Evolutionary conservation across 2,888 invertebrate genomes (phyloP), one percentile per base, ranked within the genome.

Genomic region (Pandemis corylana): DNA sequence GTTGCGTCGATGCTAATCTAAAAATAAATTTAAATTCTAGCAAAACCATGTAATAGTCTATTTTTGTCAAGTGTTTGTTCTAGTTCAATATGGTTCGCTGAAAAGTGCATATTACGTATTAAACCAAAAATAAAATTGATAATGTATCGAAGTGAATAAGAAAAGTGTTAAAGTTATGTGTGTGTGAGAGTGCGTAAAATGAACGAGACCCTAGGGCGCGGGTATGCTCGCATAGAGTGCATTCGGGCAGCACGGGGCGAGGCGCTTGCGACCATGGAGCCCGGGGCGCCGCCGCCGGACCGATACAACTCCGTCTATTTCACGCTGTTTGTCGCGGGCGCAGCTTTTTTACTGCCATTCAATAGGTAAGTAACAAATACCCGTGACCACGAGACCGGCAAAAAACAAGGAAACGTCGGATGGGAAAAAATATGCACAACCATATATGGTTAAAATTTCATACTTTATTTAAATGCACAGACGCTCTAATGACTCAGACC

Each of bases 321-420:
- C 77, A 96, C 97, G 0, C 95, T 98, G 77, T 95, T 98, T 71
- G 94, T 98, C 73, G 98, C 98, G 44, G 98, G 98, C 15, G 96
- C 97, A 79, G 98, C 98, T 62, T 98, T 98, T 87, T 95, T 98
- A 68, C 95, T 98, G 77, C 98, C 98, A 10, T 98, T 98, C 91
- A 98, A 98, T 95, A 98, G 98, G 98, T 98, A 84, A 80, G 65
- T 67, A 41, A 53, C 4, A 51, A 62, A 41, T 41, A 41, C n/a
- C 41, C 36, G 9, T n/a, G 59, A 28, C 59, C 59, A 59, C 28
- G 59, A 59, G 59, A 59, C 59, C 7, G 5, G 28, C 28, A 59
- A 59, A 59, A 59, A 59, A 59, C 7, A 5, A 59, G 53, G 53
- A 56, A 56, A 56, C 53, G 53, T 56, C 15, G 7, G 9, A 20